Base-by-base conservation (phyloP, 2,888 invertebrate genomes). In the Aphelenchoides bicaudatus region DNA sequence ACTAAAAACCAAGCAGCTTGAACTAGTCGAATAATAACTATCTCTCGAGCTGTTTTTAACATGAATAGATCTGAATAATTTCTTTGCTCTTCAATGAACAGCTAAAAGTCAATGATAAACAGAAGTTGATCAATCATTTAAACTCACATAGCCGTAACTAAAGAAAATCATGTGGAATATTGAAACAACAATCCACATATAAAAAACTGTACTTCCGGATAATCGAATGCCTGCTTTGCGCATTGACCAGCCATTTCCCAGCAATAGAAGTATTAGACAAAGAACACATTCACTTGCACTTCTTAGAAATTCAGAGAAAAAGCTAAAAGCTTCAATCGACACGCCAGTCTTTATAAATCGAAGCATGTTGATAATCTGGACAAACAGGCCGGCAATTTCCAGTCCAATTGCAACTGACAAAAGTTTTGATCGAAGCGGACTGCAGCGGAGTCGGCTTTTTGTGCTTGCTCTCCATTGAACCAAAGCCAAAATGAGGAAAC, bases 171-270 rank as follows among this genome's bases (percentile, higher is more conserved):
- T 87, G 80, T 92, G 91, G 30, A 91, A 88, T 58, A 90, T 85
- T 49, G 91, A 89, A 79, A 94, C 92, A 61, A 88, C 86, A 70
- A 89, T 85, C 93, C 94, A 94, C 68, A 92, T 87, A 34, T 88
- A 86, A 29, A 51, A 51, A 1, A 51, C 52, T 3, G 31, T 23
- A 39, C 39, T 34, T 21, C 28, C 28, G 10, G 37, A 3, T 2
- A 37, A 25, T 6, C 43, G 19, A 30, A 16, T 16, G 19, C 52
- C 52, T 49, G 56, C 10, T 39, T 61, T 30, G 54, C 91, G 91
- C 29, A 94, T 90, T 3, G 91, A 92, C 92, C 93, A 93, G 48
- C 94, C 96, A 84, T 94, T 93, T 37, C 93, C 93, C 67, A 96
- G 83, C 56, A 94, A 83, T 56, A 96, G 84, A 39, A 96, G 84